Percentiles rank a stretch among this genome's conserved stretches.
Conservation (phyloP, 2,113 vertebrate genomes). For the Xenopus borealis region DNA sequence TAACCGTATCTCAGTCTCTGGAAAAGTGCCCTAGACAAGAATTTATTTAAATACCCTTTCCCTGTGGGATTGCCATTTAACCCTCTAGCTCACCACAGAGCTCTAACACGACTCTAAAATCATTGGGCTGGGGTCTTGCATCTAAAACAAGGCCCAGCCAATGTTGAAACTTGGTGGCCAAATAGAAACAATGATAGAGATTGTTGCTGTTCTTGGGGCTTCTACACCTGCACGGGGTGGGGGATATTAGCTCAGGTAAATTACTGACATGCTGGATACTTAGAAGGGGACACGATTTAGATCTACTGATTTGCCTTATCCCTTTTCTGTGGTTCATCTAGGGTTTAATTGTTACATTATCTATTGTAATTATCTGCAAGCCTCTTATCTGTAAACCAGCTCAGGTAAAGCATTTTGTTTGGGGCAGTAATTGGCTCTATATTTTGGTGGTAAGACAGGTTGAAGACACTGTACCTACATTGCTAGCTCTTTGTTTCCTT, state of each 20-base stretch:
- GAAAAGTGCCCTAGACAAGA: conserved; percentile 55
- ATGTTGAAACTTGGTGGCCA: conserved; percentile 56
- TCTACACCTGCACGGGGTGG: conserved; percentile 16
- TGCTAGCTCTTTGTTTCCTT: background rate
- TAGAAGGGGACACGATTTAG: conserved; percentile 35
- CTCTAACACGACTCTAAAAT: conserved; percentile 58
- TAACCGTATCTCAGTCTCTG: conserved; percentile 50
- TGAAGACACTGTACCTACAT: background rate
- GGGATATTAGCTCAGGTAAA: conserved; percentile 49
- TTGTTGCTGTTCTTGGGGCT: conserved; percentile 9
- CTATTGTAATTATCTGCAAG: conserved; percentile 56
- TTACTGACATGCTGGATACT: conserved; percentile 24
- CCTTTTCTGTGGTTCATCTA: conserved; percentile 21
- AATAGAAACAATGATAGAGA: conserved; percentile 47
- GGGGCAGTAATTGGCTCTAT: conserved; percentile 53
- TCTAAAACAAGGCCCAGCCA: conserved; percentile 55
- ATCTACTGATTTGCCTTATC: conserved; percentile 13
- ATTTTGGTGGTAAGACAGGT: conserved; percentile 47
- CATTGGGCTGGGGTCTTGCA: conserved; percentile 51
- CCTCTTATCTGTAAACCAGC: conserved; percentile 53
- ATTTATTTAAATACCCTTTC: conserved; percentile 62
- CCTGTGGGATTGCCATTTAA: conserved; percentile 58
- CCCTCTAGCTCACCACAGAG: conserved; percentile 55
- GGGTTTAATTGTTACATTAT: conserved; percentile 53
- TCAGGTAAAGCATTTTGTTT: conserved; percentile 48